Conservation (phyloP, 2,113 vertebrate species). For the Xyrauchen texanus region DNA sequence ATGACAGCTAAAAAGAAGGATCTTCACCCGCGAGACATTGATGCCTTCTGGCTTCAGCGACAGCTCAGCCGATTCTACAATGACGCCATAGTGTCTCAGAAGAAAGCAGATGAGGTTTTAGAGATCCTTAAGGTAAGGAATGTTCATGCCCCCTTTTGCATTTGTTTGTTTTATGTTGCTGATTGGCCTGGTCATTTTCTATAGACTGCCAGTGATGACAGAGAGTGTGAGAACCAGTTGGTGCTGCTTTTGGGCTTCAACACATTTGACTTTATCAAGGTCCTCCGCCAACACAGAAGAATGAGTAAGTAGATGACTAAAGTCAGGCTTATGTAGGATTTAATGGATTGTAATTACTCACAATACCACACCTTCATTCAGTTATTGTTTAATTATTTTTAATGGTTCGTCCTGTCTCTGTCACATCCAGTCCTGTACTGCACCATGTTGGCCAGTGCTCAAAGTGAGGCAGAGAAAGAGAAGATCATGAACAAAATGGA, state of each 20-base stretch:
- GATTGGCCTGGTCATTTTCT: neutral
- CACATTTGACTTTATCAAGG: conserved; percentile 97
- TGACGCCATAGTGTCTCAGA: conserved; percentile 95
- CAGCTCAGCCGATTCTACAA: conserved; percentile 98
- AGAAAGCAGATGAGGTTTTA: conserved; percentile 94
- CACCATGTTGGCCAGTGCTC: conserved; percentile 93
- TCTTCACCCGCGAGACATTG: conserved; percentile 92
- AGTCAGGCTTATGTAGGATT: neutral
- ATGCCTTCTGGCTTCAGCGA: conserved; percentile 96
- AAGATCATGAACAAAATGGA: conserved; percentile 96
- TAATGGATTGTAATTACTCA: neutral
- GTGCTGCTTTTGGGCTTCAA: conserved; percentile 95
- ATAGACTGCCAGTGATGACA: conserved; percentile 92
- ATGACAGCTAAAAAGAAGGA: conserved; percentile 98
- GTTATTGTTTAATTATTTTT: neutral
- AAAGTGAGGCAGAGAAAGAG: conserved; percentile 94
- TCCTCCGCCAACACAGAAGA: conserved; percentile 91
- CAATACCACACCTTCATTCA: neutral
- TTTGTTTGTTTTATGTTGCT: neutral
- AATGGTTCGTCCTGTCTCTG: neutral
- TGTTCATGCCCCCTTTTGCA: neutral
- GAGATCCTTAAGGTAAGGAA: conserved; percentile 90
- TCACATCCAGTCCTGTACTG: conserved; percentile 86
- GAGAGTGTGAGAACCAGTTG: conserved; percentile 96
- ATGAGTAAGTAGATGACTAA: conserved; percentile 84